Percentiles rank a stretch among this genome's conserved stretches.
Evolutionary conservation across 2,797 vertebrate species (phyloP).

Genomic region (Poecile montanus): DNA sequence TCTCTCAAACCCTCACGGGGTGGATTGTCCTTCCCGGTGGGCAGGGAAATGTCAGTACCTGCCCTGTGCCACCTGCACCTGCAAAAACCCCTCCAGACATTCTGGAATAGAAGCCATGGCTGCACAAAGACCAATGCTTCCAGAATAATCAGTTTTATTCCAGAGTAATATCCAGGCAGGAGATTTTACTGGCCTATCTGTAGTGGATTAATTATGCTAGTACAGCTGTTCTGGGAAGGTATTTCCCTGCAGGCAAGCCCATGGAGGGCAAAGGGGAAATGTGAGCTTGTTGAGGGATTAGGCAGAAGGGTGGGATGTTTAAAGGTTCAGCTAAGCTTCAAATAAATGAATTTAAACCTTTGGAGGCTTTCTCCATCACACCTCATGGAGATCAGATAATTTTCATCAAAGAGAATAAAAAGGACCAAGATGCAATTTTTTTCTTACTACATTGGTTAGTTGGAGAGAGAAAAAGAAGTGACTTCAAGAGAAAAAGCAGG

Average conservation of each 20-base stretch:
- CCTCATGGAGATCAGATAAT: not conserved
- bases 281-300: conserved; percentile 33
- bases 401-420: conserved; percentile 19
- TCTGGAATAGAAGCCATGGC: not conserved
- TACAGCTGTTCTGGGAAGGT: conserved; percentile 43
- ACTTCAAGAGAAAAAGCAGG: conserved; percentile 25
- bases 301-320: not conserved
- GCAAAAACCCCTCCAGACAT: not conserved
- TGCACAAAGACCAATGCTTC: not conserved
- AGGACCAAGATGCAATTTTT: not conserved
- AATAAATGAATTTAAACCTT: conserved; percentile 23
- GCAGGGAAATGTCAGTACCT: not conserved
- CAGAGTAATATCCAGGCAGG: not conserved
- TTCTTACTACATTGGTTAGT: not conserved
- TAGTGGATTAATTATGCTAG: conserved; percentile 24
- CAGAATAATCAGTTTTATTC: not conserved
- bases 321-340: conserved; percentile 46
- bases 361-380: not conserved
- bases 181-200: not conserved
- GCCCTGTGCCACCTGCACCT: not conserved
- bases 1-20: not conserved
- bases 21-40: not conserved
- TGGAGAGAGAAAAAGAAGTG: not conserved
- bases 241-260: conserved; percentile 26
- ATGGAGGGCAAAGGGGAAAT: conserved; percentile 28